A percentile compares a stretch with the other conserved stretches of the same genome.
phyloP scores from a whole-genome alignment of 2,113 vertebrate genomes.

The Phaethornis superciliosus region DNA sequence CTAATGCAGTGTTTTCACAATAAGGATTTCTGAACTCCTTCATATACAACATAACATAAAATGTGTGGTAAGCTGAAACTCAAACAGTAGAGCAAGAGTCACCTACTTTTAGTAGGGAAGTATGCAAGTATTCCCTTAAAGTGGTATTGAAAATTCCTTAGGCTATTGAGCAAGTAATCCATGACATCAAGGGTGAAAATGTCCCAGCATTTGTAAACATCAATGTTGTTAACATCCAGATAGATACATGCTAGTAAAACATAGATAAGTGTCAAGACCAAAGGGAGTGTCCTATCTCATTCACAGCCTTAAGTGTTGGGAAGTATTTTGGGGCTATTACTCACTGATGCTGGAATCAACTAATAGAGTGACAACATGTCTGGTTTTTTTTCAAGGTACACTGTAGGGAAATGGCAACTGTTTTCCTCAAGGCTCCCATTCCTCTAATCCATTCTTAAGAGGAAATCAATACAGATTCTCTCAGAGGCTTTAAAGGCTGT shows the following conservation, averaged over 20 bases:
- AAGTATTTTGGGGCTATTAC: background rate
- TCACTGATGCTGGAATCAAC: background rate
- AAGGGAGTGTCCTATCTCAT: background rate
- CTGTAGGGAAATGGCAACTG: conserved; percentile 5
- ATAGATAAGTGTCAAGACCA: background rate
- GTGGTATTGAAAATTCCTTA: background rate
- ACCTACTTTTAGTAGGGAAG: background rate
- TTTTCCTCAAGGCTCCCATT: conserved; percentile 32
- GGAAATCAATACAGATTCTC: conserved; percentile 58
- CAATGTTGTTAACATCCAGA: background rate
- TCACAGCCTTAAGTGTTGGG: background rate
- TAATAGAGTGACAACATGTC: background rate
- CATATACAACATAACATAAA: background rate
- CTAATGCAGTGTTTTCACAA: background rate
- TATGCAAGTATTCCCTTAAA: background rate
- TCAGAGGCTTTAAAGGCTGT: conserved; percentile 33
- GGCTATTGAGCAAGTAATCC: background rate
- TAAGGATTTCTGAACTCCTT: background rate
- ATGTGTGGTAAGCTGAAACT: background rate
- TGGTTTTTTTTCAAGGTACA: background rate
- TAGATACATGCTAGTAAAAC: background rate
- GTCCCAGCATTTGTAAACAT: background rate
- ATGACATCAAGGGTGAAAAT: background rate
- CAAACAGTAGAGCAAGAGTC: background rate
- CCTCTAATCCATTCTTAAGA: conserved; percentile 45